Base-by-base conservation (phyloP, 2,113 vertebrate genomes). In the Xenus cinereus region DNA sequence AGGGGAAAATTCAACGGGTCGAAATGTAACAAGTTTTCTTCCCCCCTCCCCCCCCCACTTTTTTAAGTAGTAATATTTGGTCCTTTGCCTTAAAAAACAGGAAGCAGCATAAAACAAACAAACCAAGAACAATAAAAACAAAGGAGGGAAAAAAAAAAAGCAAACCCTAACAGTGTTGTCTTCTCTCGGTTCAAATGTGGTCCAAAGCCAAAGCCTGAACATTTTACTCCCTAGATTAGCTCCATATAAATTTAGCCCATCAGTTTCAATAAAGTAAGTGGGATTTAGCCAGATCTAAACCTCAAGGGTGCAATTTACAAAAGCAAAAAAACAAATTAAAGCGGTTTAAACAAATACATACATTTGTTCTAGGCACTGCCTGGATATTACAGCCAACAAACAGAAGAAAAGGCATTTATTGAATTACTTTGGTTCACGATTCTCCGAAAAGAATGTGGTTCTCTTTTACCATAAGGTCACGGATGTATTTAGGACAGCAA, bases 61-160 rank as follows among this genome's bases (percentile, higher is more conserved):
- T 91, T 95, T 93, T 84, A 89, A 89, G 50, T 66, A 73, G 57
- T 22, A 73, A 79, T 66, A 72, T 50, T 92, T 94, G 82, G 68
- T 80, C 33, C 15, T 79, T 76, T 85, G 73, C 75, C 82, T 93
- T 89, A 79, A 87, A 92, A 87, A 89, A 48, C 69, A 96, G 90
- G 93, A 95, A 96, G 77, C 24, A 69, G 35, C 59, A 74, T 67
- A 87, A 91, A 93, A 77, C 66, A 95, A 96, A 96, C 81, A 90
- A 92, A 87, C 56, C 13, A 63, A 84, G 84, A 82, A 95, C 84
- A 96, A 95, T 87, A 96, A 96, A 96, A 97, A 67, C 80, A 89
- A 87, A 45, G 41, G 23, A 48, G 20, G 10, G 8, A 23, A 4
- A 37, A 53, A 68, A 67, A 60, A 33, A 16, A 5, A 4, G 6